Evolutionary conservation across 2,888 invertebrate species (phyloP).

Genomic region (Mythimna impura): DNA sequence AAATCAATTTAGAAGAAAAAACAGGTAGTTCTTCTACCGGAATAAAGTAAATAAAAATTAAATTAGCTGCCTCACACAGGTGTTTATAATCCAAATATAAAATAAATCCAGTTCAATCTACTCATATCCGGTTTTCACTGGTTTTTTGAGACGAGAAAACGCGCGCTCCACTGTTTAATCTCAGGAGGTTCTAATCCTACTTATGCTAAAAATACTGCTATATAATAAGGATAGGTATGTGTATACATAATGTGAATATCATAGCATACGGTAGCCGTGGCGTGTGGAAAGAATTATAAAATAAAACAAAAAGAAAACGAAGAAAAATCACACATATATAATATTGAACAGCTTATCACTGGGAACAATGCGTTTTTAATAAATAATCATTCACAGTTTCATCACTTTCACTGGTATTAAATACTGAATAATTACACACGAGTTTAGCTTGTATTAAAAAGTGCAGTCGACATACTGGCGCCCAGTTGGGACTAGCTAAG

Average conservation of each 20-base stretch:
- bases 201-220: constrained; percentile 89
- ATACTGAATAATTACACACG: background rate
- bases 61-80: constrained; percentile 16
- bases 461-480: constrained; percentile 11
- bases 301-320: constrained; percentile 13
- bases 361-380: constrained; percentile 3
- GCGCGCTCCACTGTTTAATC: constrained; percentile 75
- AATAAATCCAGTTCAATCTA: constrained; percentile 14
- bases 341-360: constrained; percentile 4
- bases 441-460: constrained; percentile 8
- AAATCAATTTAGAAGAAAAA: background rate
- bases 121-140: constrained; percentile 13
- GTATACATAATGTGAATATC: constrained; percentile 83
- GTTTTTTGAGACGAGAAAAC: constrained; percentile 55
- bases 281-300: constrained; percentile 70
- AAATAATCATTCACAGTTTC: constrained; percentile 1
- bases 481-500: constrained; percentile 23
- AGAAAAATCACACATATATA: constrained; percentile 4
- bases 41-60: constrained; percentile 4
- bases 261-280: constrained; percentile 83
- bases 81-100: constrained; percentile 11
- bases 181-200: constrained; percentile 87
- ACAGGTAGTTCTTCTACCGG: background rate
- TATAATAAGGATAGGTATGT: constrained; percentile 82
- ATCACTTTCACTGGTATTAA: constrained; percentile 21